Base-by-base conservation (phyloP, 2,888 invertebrate species). In the Leptinotarsa peninsularis region DNA sequence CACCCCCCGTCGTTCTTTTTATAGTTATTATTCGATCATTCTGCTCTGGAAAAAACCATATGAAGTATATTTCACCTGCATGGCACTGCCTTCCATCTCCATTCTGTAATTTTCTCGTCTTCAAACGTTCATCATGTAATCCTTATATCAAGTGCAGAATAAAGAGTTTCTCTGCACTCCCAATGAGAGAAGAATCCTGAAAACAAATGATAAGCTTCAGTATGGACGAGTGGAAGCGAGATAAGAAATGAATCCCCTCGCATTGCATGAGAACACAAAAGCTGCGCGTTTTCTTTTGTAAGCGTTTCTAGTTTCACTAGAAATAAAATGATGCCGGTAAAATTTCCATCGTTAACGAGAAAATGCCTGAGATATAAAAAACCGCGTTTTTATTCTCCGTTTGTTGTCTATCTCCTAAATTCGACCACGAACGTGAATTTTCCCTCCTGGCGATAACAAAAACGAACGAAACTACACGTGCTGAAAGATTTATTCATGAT, bases 321-420 rank as follows among this genome's bases (percentile, higher is more conserved):
- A 27, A 63, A 63, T 63, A 63, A 63, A 63, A 63, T 63, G 43
- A 63, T 27, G 63, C 63, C 63, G 63, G 63, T 43, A n/a, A 52
- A 68, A 68, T 50, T 68, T 68, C 52, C 68, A 68, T 68, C 68
- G 52, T 54, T 68, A 68, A 68, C 68, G 68, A 68, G 68, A n/a
- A 68, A 68, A 68, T 27, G 68, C 68, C 14, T 27, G 52, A 52
- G 27, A 68, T 63, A 63, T 63, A 63, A 63, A 33, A 63, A 63
- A 63, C 63, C n/a, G 17, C 33, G n/a, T 43, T 63, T 63, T 43
- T 43, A 63, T 63, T 63, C 43, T 63, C 17, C 63, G 63, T 63
- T 63, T 63, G 60, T 60, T 60, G 63, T 63, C 63, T 63, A 63
- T 63, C 63, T 63, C 33, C 63, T 63, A 33, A 14, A 63, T 63